Base-by-base conservation (phyloP, 1,140 invertebrate species). In the Drosophila leontia region DNA sequence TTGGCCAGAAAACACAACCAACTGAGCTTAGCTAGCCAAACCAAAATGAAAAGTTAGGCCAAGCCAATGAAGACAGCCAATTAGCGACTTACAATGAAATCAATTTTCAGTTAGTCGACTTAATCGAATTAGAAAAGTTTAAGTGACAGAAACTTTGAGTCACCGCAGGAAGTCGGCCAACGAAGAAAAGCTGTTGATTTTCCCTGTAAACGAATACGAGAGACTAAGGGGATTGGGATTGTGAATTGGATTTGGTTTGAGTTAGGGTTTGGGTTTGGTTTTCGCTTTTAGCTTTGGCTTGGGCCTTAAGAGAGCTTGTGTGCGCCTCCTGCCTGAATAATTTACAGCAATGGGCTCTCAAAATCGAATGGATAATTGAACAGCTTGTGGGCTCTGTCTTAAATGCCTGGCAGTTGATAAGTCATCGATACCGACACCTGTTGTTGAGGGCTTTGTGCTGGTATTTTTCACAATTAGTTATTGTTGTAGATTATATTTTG, bases 41-140 rank as follows among this genome's bases (percentile, higher is more conserved):
- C 47, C 23, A 9, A 29, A 34, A 63, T 68, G 42, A 61, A 78
- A 85, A 85, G 62, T 85, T 84, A 29, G 62, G 56, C 45, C 53
- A 64, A 59, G 56, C 45, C 53, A 71, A 64, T 67, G 42, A 75
- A 72, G 67, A 51, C 74, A 59, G 68, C 59, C 82, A 85, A 85
- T 85, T 86, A 85, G 78, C 74, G 78, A 67, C 82, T 86, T 74
- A 78, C 82, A 86, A 86, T 82, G 64, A 75, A 86, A 86, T 85
- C 82, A 85, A 85, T 86, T 56, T 86, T 78, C 74, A 86, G 82
- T 86, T 82, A 86, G 78, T 51, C 82, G 44, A 78, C 67, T 86
- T 86, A 85, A 85, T 86, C 82, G 80, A 85, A 82, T 85, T 80
- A 75, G 61, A 75, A 86, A 85, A 86, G 82, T 85, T 85, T 70